Percentiles rank a stretch among this genome's conserved stretches.
Evolutionary conservation across 2,888 invertebrate genomes (phyloP).

Genomic region (Microctonus brassicae): DNA sequence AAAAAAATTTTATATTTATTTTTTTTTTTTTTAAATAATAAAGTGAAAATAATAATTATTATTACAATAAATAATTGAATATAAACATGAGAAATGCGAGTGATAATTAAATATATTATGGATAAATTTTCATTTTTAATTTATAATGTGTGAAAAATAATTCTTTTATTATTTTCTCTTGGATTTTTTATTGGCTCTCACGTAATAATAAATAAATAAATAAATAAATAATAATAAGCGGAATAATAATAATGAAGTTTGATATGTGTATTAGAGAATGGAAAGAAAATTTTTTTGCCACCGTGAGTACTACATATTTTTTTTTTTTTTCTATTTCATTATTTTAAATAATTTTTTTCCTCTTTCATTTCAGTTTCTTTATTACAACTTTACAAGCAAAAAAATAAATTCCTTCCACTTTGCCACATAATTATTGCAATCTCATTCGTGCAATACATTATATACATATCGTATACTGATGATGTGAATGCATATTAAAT

Average conservation of each 20-base stretch:
- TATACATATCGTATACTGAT: not conserved
- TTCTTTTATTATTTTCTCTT: not conserved
- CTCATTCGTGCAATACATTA: conserved; percentile 30
- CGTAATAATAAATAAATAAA: no score
- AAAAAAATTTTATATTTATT: not conserved
- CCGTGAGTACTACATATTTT: no score
- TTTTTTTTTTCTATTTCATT: not conserved
- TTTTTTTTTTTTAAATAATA: not conserved
- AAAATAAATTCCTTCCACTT: not conserved
- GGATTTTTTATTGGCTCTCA: conserved; percentile 5
- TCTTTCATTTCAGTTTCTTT: not conserved
- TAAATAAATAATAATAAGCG: no score
- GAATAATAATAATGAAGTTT: no score
- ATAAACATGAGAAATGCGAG: not conserved
- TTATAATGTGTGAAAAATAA: conserved; percentile 15
- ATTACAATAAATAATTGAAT: not conserved
- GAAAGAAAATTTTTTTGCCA: not conserved
- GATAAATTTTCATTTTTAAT: no score
- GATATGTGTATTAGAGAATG: not conserved
- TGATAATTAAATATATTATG: not conserved
- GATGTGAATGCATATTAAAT: not conserved
- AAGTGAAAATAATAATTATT: not conserved
- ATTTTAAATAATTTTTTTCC: not conserved
- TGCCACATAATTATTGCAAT: conserved; percentile 23
- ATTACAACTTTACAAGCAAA: conserved; percentile 19